These are phyloP conservation scores for Pandemis heparana DNA, from an alignment of 2,888 invertebrate genomes.

Conservation along the genomic window DNA sequence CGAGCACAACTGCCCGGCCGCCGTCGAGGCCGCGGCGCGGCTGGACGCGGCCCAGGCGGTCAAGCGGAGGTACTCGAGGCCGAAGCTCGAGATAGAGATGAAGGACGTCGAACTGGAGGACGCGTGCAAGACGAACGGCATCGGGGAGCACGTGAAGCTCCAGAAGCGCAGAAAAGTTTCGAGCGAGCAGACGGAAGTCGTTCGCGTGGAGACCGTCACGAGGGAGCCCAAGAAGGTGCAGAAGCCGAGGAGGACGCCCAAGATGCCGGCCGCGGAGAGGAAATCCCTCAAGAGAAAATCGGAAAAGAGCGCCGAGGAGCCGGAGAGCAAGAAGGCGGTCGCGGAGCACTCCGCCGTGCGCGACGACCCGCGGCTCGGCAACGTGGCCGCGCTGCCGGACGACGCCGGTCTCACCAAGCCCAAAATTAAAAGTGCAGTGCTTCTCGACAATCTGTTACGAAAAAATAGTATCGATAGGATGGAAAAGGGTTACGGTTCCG, in stretches of 20 bases:
- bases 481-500: constrained; percentile 69
- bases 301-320: constrained; percentile 56
- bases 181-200: constrained; percentile 67
- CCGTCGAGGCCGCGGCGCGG: constrained; percentile 58
- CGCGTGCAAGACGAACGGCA: constrained; percentile 78
- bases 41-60: constrained; percentile 70
- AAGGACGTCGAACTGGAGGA: constrained; percentile 80
- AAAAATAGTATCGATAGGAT: constrained; percentile 86
- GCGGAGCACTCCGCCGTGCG: constrained; percentile 58
- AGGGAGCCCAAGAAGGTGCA: constrained; percentile 68
- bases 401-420: constrained; percentile 64
- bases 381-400: constrained; percentile 57
- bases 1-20: constrained; percentile 71
- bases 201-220: constrained; percentile 62
- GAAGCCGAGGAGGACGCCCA: constrained; percentile 63
- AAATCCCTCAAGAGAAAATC: constrained; percentile 80
- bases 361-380: constrained; percentile 65
- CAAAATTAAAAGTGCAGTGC: constrained; percentile 78
- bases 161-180: constrained; percentile 84
- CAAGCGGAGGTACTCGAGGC: constrained; percentile 77
- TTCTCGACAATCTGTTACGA: constrained; percentile 84
- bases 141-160: constrained; percentile 82
- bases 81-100: constrained; percentile 81
- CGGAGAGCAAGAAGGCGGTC: constrained; percentile 67
- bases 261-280: constrained; percentile 68